phyloP scores from a whole-genome alignment of 2,888 invertebrate species.

The Tenthredo notha region DNA sequence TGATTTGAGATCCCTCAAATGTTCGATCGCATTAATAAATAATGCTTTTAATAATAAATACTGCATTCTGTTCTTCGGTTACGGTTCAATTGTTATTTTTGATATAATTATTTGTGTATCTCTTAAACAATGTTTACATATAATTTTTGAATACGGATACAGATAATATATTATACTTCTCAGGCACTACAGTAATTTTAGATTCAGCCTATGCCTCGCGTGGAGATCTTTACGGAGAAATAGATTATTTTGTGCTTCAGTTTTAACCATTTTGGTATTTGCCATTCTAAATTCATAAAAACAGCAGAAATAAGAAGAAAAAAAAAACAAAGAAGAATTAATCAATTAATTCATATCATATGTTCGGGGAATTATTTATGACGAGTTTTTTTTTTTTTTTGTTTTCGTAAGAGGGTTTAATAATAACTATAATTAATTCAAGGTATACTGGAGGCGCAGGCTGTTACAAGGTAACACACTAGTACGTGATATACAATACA shows the following conservation, averaged over 20 bases:
- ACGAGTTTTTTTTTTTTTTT: background rate
- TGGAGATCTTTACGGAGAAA: constrained; percentile 5
- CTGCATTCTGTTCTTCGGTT: constrained; percentile 43
- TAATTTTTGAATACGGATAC: constrained; percentile 50
- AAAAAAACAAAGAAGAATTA: background rate
- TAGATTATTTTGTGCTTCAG: constrained; percentile 19
- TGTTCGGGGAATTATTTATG: background rate
- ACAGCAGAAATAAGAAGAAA: no score
- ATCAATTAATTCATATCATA: background rate
- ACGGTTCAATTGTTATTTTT: constrained; percentile 45
- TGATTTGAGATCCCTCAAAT: constrained; percentile 54
- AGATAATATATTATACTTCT: constrained; percentile 55
- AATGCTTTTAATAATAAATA: constrained; percentile 43
- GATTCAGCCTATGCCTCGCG: constrained; percentile 56
- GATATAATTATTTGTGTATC: constrained; percentile 42
- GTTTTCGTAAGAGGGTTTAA: background rate
- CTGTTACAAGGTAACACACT: constrained; percentile 62
- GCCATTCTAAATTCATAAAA: background rate
- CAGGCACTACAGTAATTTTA: constrained; percentile 57
- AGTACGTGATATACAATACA: constrained; percentile 59
- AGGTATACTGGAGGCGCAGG: constrained; percentile 59
- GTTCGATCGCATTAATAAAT: constrained; percentile 12
- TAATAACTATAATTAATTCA: constrained; percentile 9
- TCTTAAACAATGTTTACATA: constrained; percentile 49
- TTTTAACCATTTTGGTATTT: constrained; percentile 19